Conservation (phyloP, 1,140 invertebrate species). For the Meloidogyne hapla region DNA sequence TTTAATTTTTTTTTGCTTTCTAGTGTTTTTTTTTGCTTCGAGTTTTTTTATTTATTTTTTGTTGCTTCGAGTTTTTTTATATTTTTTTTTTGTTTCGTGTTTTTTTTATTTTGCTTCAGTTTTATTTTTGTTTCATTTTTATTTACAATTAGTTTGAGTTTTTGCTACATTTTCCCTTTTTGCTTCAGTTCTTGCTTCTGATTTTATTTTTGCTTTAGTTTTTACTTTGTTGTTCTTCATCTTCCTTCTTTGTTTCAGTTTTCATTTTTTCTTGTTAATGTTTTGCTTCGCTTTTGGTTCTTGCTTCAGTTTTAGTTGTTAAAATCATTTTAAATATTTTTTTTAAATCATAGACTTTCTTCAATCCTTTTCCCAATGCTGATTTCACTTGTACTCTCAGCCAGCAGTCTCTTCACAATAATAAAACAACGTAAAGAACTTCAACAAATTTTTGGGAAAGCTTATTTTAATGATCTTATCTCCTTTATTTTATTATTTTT, state of each 20-base stretch:
- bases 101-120: not conserved
- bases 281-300: not conserved
- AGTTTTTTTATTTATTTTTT: not conserved
- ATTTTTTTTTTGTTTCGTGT: too few species aligned
- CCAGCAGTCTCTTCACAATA: constrained; percentile 24
- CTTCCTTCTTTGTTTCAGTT: too few species aligned
- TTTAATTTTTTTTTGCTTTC: not conserved
- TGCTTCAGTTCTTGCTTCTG: not conserved
- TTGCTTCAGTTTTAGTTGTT: not conserved
- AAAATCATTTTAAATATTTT: not conserved
- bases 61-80: not conserved
- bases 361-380: constrained; percentile 31
- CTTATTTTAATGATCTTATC: constrained; percentile 17
- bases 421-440: constrained; percentile 22
- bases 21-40: not conserved
- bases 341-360: constrained; percentile 19
- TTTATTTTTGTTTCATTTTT: not conserved
- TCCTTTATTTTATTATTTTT: constrained; percentile 32
- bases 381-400: constrained; percentile 34
- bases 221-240: too few species aligned
- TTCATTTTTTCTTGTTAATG: too few species aligned
- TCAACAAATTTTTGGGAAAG: constrained; percentile 4
- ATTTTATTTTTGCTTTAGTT: not conserved
- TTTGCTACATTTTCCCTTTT: not conserved
- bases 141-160: too few species aligned